phyloP scores from a whole-genome alignment of 2,797 vertebrate species.

The Hozukius guyotensis region DNA sequence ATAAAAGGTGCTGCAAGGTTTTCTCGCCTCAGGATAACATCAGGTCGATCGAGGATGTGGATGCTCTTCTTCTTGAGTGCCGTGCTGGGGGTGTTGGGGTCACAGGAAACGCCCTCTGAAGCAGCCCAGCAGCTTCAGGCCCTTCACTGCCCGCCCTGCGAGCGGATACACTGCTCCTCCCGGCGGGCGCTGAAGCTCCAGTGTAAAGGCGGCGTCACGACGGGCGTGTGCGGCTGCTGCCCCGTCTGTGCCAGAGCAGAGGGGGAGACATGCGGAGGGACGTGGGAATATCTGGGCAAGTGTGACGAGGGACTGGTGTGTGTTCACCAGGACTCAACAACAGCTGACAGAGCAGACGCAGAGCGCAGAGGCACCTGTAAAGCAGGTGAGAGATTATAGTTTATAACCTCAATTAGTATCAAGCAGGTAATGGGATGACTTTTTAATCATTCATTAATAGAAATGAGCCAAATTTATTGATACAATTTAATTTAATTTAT shows the following conservation, averaged over 20 bases:
- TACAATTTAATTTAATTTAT: neutral
- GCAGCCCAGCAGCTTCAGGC: constrained; percentile 60
- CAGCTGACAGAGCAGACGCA: constrained; percentile 18
- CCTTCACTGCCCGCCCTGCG: constrained; percentile 81
- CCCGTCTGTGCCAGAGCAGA: constrained; percentile 71
- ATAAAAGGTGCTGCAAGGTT: constrained; percentile 56
- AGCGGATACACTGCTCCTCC: constrained; percentile 80
- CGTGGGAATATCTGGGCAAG: constrained; percentile 83
- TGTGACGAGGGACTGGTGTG: constrained; percentile 80
- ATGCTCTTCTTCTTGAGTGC: constrained; percentile 42
- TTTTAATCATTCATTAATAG: neutral
- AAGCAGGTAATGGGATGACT: neutral
- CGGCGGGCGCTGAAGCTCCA: constrained; percentile 68
- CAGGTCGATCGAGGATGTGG: constrained; percentile 38
- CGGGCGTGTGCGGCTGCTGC: constrained; percentile 82
- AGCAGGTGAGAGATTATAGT: constrained; percentile 67
- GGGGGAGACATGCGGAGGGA: constrained; percentile 79
- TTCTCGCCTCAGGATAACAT: constrained; percentile 15
- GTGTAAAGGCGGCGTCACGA: constrained; percentile 79
- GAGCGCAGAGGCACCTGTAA: constrained; percentile 72
- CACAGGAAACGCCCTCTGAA: constrained; percentile 3
- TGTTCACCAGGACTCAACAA: constrained; percentile 55
- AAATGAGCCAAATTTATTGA: neutral
- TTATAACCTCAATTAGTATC: neutral
- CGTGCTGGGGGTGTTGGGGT: constrained; percentile 35